phyloP scores from a whole-genome alignment of 2,113 vertebrate species.

The Neoarius graeffei region DNA sequence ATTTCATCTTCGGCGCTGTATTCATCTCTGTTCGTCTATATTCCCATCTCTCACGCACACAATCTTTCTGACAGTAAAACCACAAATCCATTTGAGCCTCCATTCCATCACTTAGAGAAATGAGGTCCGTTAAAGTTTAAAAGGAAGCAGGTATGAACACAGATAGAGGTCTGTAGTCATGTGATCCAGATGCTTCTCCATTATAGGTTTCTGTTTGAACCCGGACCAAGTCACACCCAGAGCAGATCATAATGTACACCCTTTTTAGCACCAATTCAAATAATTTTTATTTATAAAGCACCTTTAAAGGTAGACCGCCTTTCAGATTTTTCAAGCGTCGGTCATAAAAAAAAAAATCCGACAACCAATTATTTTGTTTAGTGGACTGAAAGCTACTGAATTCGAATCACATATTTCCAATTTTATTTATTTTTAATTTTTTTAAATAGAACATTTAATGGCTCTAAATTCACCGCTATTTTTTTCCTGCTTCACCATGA shows the following conservation, averaged over 20 bases:
- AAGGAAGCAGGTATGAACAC: conserved; percentile 32
- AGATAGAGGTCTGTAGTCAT: conserved; percentile 1
- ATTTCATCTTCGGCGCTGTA: conserved; percentile 30
- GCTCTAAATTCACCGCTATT: too few relatives aligned
- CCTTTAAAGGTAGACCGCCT: too few relatives aligned
- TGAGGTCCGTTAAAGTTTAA: conserved; percentile 36
- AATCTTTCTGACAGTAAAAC: conserved; percentile 26
- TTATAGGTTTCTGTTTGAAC: neutral
- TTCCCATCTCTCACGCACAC: conserved; percentile 4
- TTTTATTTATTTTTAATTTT: too few relatives aligned
- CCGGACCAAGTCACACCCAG: neutral
- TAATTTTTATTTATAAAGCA: neutral
- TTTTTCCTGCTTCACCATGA: too few relatives aligned
- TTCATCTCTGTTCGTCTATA: conserved; percentile 23
- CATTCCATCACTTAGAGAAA: conserved; percentile 40
- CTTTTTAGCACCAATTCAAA: neutral
- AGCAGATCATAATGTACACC: neutral
- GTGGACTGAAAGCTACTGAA: too few relatives aligned
- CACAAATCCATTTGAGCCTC: conserved; percentile 45
- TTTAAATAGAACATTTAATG: too few relatives aligned
- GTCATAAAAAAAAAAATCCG: too few relatives aligned
- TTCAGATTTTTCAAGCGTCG: too few relatives aligned
- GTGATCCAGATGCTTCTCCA: neutral
- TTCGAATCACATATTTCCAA: too few relatives aligned
- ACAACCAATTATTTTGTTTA: too few relatives aligned